phyloP scores from a whole-genome alignment of 2,888 invertebrate species.

The Apamea monoglypha region DNA sequence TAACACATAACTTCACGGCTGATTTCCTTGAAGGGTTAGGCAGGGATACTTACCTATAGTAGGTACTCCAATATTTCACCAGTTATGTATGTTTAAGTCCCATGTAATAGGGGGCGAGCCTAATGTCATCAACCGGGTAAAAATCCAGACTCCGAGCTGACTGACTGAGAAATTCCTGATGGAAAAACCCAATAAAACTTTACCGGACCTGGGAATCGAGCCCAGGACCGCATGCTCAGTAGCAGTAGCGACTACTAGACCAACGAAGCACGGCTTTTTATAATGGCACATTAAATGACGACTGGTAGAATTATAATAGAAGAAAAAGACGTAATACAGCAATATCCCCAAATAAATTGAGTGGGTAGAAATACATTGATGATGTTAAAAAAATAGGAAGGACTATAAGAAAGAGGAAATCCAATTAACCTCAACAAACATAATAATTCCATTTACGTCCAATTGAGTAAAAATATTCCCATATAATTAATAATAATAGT shows the following conservation, averaged over 20 bases:
- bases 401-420: not conserved
- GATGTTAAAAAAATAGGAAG: not conserved
- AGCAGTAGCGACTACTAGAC: no score
- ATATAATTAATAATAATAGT: conserved; percentile 55
- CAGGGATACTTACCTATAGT: not conserved
- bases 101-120: no score
- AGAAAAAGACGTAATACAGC: not conserved
- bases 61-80: no score
- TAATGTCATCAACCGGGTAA: no score
- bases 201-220: no score
- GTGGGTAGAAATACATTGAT: rapidly evolving
- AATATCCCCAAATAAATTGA: not conserved
- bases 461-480: conserved; percentile 34
- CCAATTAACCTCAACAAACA: conserved; percentile 22
- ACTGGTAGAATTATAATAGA: not conserved
- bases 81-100: not conserved
- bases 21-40: not conserved
- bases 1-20: not conserved
- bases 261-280: not conserved
- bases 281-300: no score
- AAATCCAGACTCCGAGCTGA: no score
- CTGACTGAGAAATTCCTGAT: no score
- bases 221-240: no score
- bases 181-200: no score
- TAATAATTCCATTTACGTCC: conserved; percentile 15